Percentiles rank a stretch among this genome's conserved stretches.
These are phyloP conservation scores for Tragelaphus strepsiceros DNA, from an alignment of 2,113 vertebrate species.

Conservation along the genomic window DNA sequence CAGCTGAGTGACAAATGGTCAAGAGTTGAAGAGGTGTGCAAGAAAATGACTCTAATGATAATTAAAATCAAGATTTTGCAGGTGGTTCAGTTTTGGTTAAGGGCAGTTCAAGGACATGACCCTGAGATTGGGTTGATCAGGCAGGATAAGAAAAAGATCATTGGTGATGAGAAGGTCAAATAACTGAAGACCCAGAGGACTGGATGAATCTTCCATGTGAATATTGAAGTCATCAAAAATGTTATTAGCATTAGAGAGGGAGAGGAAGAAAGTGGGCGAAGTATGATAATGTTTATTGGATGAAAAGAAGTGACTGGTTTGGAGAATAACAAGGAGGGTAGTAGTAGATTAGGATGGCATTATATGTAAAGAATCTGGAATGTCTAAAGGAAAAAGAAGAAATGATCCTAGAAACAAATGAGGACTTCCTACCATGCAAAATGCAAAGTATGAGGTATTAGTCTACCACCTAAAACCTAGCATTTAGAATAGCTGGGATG, in stretches of 20 bases:
- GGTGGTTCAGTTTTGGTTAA: neutral
- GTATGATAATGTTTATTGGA: neutral
- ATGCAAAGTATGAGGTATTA: neutral
- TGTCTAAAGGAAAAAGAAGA: neutral
- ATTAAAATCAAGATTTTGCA: slow-evolving; percentile 6
- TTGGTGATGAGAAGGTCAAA: neutral
- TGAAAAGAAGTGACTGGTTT: neutral
- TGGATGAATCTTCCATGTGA: neutral
- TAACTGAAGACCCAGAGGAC: neutral
- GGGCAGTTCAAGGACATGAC: neutral
- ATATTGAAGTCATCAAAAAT: neutral
- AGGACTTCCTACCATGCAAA: neutral
- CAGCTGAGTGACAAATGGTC: neutral
- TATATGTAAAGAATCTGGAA: neutral
- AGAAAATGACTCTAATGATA: neutral
- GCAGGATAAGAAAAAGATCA: neutral
- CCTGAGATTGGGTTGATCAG: neutral
- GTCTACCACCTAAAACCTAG: neutral
- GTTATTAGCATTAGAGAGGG: neutral
- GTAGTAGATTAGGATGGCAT: neutral
- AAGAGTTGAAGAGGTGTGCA: neutral
- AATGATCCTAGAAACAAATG: neutral
- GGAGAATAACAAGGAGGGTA: neutral
- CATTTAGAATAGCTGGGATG: neutral
- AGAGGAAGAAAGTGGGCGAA: neutral